phyloP scores from a whole-genome alignment of 2,888 invertebrate genomes.

The Cryptocheilus praepositus region DNA sequence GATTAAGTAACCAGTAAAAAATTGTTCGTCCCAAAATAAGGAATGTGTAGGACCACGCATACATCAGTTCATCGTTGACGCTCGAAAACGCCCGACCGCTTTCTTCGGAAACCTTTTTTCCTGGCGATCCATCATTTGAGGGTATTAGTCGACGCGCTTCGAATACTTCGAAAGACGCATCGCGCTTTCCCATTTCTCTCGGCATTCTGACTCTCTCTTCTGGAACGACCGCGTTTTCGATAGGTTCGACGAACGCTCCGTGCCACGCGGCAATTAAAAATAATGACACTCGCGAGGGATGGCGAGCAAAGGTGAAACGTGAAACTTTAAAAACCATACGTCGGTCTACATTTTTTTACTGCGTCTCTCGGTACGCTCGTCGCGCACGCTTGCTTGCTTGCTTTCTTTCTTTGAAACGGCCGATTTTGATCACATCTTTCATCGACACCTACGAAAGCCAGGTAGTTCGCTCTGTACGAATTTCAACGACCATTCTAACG shows the following conservation, averaged over 20 bases:
- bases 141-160: conserved; percentile 2
- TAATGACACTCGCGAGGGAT: conserved; percentile 44
- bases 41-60: background rate
- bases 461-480: no score
- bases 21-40: no score
- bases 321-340: conserved; percentile 23
- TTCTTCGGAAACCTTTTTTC: background rate
- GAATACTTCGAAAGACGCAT: conserved; percentile 1
- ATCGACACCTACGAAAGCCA: no score
- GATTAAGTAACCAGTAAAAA: background rate
- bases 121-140: background rate
- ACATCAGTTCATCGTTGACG: background rate
- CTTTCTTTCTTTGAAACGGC: background rate
- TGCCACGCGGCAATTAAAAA: conserved; percentile 47
- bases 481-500: no score
- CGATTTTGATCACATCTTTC: no score
- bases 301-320: conserved; percentile 38
- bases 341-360: background rate
- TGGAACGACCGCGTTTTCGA: conserved; percentile 29
- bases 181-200: background rate
- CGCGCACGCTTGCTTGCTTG: background rate
- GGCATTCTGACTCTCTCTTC: background rate
- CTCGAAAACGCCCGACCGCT: background rate
- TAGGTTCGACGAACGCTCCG: conserved; percentile 19
- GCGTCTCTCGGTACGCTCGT: no score